Conservation (phyloP, 2,797 vertebrate genomes). For the Arremon brunneinucha region DNA sequence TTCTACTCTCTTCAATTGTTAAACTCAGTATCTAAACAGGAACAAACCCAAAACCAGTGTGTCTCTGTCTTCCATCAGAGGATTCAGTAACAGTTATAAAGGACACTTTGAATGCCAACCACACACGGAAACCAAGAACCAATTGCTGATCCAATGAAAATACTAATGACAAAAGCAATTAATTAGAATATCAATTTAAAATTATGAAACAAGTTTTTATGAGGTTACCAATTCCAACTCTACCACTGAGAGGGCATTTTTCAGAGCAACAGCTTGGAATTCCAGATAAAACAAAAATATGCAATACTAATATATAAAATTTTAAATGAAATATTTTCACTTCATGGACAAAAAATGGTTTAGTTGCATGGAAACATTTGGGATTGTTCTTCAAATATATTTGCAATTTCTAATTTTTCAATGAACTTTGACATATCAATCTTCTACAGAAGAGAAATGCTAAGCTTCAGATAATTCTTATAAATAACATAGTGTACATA, state of each 20-base stretch:
- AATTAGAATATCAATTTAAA: not conserved
- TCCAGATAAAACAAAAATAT: not conserved
- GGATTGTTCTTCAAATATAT: not conserved
- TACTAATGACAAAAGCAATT: not conserved
- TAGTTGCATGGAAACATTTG: not conserved
- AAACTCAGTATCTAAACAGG: not conserved
- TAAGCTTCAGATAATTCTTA: not conserved
- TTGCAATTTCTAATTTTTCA: not conserved
- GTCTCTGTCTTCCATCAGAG: not conserved
- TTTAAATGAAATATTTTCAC: not conserved
- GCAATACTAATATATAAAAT: not conserved
- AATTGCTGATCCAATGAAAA: not conserved
- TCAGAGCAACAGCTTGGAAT: not conserved
- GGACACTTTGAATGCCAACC: not conserved
- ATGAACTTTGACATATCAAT: not conserved
- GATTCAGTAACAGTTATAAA: not conserved
- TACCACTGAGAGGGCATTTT: accelerated
- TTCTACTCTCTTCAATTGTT: not conserved
- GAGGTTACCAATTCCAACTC: not conserved
- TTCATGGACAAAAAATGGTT: not conserved
- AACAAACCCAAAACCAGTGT: not conserved
- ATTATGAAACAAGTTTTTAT: not conserved
- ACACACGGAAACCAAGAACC: not conserved
- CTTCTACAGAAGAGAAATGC: not conserved
- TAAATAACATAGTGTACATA: not conserved